These are phyloP conservation scores for Stegastes partitus DNA, from an alignment of 2,113 vertebrate species.

Conservation along the genomic window DNA sequence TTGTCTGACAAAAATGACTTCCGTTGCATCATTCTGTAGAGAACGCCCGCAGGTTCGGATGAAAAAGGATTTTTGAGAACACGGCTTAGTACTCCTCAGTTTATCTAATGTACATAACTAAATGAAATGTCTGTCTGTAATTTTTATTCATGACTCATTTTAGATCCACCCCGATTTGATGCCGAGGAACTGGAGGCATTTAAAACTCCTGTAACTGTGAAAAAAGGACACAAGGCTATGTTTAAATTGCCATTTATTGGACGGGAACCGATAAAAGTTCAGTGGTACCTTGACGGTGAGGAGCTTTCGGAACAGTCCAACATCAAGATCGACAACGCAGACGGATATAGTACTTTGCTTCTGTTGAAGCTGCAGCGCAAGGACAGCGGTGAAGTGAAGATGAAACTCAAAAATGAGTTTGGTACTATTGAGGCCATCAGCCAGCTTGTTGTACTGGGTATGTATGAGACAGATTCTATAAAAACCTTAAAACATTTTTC, in stretches of 20 bases:
- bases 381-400: constrained; percentile 89
- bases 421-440: constrained; percentile 83
- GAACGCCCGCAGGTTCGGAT: not conserved
- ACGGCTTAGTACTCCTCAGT: not conserved
- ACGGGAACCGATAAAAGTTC: constrained; percentile 84
- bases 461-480: constrained; percentile 34
- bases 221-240: constrained; percentile 86
- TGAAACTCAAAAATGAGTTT: constrained; percentile 90
- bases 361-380: constrained; percentile 87
- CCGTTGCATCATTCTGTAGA: constrained; percentile 8
- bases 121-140: not conserved
- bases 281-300: constrained; percentile 89
- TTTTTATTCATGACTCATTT: constrained; percentile 19
- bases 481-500: not conserved
- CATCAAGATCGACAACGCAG: constrained; percentile 82
- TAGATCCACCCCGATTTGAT: constrained; percentile 90
- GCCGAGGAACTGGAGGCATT: constrained; percentile 83
- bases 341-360: constrained; percentile 79
- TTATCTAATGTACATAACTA: not conserved
- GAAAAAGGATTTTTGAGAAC: rapidly evolving
- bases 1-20: not conserved
- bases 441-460: constrained; percentile 88
- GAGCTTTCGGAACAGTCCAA: constrained; percentile 82
- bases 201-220: constrained; percentile 82
- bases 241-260: constrained; percentile 88